Conservation (phyloP, 1,140 invertebrate genomes). For the Tenebrio molitor region DNA sequence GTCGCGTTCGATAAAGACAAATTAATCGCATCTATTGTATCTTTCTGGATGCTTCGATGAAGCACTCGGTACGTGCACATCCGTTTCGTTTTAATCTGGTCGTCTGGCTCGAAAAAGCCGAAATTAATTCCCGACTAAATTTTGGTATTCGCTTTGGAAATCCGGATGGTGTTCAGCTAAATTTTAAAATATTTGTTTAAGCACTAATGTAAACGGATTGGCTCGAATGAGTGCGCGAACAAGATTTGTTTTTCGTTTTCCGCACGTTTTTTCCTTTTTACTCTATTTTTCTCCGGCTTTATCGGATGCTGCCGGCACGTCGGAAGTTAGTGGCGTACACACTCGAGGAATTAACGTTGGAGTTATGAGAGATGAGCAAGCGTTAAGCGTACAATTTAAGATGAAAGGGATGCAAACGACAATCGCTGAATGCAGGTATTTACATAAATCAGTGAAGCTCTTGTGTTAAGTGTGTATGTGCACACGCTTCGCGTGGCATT, state of each 20-base stretch:
- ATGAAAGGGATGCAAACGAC: conserved; percentile 54
- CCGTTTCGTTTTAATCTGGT: background rate
- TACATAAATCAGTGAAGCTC: conserved; percentile 52
- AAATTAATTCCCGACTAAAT: conserved; percentile 6
- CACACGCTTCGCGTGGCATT: conserved; percentile 42
- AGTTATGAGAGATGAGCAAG: conserved; percentile 51
- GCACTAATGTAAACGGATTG: conserved; percentile 33
- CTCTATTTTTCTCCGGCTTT: background rate
- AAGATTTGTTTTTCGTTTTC: conserved; percentile 31
- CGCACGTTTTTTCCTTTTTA: background rate
- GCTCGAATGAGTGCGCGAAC: conserved; percentile 23
- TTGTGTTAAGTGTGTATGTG: conserved; percentile 48
- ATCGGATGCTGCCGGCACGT: background rate
- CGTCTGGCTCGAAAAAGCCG: conserved; percentile 4
- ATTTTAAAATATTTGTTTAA: conserved; percentile 22
- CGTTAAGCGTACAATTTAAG: conserved; percentile 48
- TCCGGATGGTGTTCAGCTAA: conserved; percentile 3
- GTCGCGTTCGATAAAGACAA: too few relatives aligned
- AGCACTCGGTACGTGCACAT: background rate
- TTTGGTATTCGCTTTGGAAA: conserved; percentile 11
- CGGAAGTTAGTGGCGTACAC: background rate
- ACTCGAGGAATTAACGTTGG: conserved; percentile 14
- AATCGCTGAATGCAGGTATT: conserved; percentile 55
- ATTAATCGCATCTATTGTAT: background rate
- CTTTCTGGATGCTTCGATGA: background rate